Conservation (phyloP, 2,888 invertebrate genomes). For the Brenthis ino region DNA sequence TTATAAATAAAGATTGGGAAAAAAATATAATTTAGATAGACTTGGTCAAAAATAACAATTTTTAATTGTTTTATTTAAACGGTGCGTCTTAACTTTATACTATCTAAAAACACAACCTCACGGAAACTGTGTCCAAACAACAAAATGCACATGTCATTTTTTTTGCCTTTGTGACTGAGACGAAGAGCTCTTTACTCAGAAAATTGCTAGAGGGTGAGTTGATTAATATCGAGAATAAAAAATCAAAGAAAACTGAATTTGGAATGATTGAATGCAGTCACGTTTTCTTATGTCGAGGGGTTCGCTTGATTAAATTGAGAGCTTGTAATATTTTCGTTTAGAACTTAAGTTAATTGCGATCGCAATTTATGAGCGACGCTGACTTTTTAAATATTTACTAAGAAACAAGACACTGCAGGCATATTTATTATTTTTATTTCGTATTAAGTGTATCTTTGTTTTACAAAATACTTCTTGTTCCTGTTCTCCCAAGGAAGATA, state of each 20-base stretch:
- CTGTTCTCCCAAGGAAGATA: too few species aligned
- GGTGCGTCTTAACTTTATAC: too few species aligned
- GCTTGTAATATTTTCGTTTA: constrained; percentile 10
- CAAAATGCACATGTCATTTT: constrained; percentile 65
- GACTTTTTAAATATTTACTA: background rate
- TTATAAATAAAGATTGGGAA: background rate
- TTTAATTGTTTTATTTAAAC: too few species aligned
- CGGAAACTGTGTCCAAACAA: constrained; percentile 9
- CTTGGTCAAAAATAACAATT: too few species aligned
- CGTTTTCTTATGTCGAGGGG: constrained; percentile 38
- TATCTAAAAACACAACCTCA: background rate
- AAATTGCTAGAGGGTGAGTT: constrained; percentile 67
- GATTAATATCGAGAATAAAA: constrained; percentile 75
- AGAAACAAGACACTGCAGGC: background rate
- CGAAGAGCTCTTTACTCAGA: constrained; percentile 60
- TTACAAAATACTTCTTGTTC: too few species aligned
- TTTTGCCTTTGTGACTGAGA: constrained; percentile 63
- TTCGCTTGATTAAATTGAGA: constrained; percentile 35
- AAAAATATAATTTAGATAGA: too few species aligned
- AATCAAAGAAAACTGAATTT: constrained; percentile 52
- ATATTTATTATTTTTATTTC: too few species aligned
- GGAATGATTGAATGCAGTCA: constrained; percentile 51
- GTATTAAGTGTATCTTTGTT: too few species aligned
- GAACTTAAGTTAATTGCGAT: constrained; percentile 3
- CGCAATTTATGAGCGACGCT: background rate